Percentiles rank a stretch among this genome's conserved stretches.
Evolutionary conservation across 2,113 vertebrate genomes (phyloP).

Genomic region (Gadus chalcogrammus): DNA sequence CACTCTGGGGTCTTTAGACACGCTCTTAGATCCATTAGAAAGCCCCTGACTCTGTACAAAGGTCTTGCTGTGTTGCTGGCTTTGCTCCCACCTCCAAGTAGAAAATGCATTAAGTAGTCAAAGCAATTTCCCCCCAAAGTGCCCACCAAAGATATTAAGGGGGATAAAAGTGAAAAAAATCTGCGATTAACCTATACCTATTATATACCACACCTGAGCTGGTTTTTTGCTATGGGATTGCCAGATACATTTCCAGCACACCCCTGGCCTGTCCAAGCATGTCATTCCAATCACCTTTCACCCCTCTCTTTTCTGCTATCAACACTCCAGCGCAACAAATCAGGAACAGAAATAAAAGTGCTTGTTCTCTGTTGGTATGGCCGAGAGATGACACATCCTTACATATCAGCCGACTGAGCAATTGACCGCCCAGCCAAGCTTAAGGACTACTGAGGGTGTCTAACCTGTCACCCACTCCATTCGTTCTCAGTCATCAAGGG

Average conservation of each 20-base stretch:
- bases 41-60: slow-evolving; percentile 30
- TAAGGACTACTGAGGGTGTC: not conserved
- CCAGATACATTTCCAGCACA: slow-evolving; percentile 24
- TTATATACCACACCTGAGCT: too few relatives aligned
- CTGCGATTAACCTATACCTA: too few relatives aligned
- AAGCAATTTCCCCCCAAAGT: too few relatives aligned
- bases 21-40: slow-evolving; percentile 56
- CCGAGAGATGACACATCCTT: slow-evolving; percentile 21
- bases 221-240: slow-evolving; percentile 25
- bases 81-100: not conserved
- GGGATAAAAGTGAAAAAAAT: too few relatives aligned
- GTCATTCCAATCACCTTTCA: slow-evolving; percentile 27
- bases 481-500: not conserved
- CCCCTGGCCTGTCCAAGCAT: slow-evolving; percentile 10
- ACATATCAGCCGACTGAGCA: slow-evolving; percentile 23
- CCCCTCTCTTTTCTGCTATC: slow-evolving; percentile 17
- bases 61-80: slow-evolving; percentile 18
- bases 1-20: slow-evolving; percentile 36
- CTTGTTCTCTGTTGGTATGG: slow-evolving; percentile 15
- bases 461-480: not conserved
- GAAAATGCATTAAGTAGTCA: too few relatives aligned
- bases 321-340: slow-evolving; percentile 2
- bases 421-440: not conserved
- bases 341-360: slow-evolving; percentile 10
- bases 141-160: too few relatives aligned